Evolutionary conservation across 35 echinoderm and acorn worm species (phyloP).

Genomic region (Apostichopus japonicus): DNA sequence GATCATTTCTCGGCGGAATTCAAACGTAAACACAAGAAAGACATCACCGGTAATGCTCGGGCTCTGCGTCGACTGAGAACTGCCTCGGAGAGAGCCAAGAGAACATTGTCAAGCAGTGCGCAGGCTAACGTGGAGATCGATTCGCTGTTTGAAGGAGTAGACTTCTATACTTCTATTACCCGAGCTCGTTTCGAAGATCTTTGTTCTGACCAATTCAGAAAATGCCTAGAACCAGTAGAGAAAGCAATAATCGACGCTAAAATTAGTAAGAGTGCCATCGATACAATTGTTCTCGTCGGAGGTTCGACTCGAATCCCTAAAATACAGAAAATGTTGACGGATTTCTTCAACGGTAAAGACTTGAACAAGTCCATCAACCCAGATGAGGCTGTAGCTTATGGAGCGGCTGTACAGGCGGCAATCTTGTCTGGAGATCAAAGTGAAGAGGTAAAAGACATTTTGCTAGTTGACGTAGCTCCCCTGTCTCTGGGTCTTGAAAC

Average conservation of each 20-base stretch:
- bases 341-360: conserved; percentile 77
- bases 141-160: conserved; percentile 78
- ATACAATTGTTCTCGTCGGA: conserved; percentile 80
- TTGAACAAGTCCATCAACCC: conserved; percentile 74
- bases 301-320: conserved; percentile 86
- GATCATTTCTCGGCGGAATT: conserved; percentile 81
- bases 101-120: conserved; percentile 87
- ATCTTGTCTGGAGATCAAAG: conserved; percentile 81
- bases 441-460: conserved; percentile 75
- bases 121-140: conserved; percentile 81
- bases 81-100: conserved; percentile 91
- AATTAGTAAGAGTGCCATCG: conserved; percentile 58
- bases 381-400: conserved; percentile 81
- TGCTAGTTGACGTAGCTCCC: conserved; percentile 53
- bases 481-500: conserved; percentile 74
- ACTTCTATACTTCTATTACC: conserved; percentile 84
- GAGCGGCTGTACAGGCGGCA: conserved; percentile 83
- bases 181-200: conserved; percentile 87
- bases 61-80: conserved; percentile 81
- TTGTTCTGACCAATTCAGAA: conserved; percentile 67
- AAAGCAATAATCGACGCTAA: conserved; percentile 72
- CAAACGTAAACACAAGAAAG: conserved; percentile 97
- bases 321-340: conserved; percentile 75
- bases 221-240: conserved; percentile 73
- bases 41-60: conserved; percentile 71